Evolutionary conservation across 2,797 vertebrate genomes (phyloP).

Genomic region (Helostoma temminkii): DNA sequence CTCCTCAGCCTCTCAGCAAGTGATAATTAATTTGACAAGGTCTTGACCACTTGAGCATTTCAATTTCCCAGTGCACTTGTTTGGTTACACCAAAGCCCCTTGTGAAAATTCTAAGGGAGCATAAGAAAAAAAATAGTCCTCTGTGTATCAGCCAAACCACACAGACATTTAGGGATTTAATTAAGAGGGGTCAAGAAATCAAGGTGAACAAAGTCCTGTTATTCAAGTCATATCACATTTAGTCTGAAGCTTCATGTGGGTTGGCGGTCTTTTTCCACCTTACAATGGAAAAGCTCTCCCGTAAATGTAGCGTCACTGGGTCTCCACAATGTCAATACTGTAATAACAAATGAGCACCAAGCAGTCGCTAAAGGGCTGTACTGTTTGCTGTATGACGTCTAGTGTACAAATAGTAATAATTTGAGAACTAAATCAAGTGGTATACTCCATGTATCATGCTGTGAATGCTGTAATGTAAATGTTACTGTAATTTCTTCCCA

Average conservation of each 20-base stretch:
- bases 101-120: neutral
- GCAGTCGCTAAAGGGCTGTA: too few species aligned
- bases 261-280: neutral
- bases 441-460: too few species aligned
- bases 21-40: slow-evolving; percentile 68
- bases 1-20: slow-evolving; percentile 31
- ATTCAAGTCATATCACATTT: slow-evolving; percentile 19
- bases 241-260: neutral
- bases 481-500: too few species aligned
- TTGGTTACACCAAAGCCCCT: slow-evolving; percentile 13
- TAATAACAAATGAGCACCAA: neutral
- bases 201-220: slow-evolving; percentile 15
- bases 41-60: slow-evolving; percentile 49
- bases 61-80: slow-evolving; percentile 38
- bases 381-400: too few species aligned
- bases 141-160: neutral
- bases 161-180: slow-evolving; percentile 22
- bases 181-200: slow-evolving; percentile 31
- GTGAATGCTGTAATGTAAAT: too few species aligned
- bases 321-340: neutral
- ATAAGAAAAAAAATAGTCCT: neutral
- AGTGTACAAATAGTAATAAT: too few species aligned
- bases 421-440: too few species aligned
- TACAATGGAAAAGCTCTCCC: neutral
- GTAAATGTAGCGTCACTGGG: neutral